phyloP scores from a whole-genome alignment of 2,888 invertebrate species.

The Napeogenes inachia region DNA sequence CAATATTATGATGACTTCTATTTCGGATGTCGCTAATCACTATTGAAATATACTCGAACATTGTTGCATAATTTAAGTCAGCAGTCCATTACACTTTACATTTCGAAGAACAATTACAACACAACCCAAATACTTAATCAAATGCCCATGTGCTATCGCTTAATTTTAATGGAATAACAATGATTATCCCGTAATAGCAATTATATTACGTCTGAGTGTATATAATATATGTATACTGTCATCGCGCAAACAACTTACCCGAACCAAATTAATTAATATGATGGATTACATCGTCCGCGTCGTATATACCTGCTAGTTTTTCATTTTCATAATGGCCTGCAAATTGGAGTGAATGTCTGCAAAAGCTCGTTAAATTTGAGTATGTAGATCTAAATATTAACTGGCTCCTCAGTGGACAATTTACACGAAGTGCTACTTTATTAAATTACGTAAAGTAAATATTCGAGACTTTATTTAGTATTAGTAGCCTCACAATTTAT shows the following conservation, averaged over 20 bases:
- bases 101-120: too few relatives aligned
- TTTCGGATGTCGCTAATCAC: too few relatives aligned
- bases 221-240: slow-evolving; percentile 21
- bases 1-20: too few relatives aligned
- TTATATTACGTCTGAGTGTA: neutral
- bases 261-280: slow-evolving; percentile 33
- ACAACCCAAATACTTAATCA: neutral
- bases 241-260: slow-evolving; percentile 26
- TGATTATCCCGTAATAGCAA: neutral
- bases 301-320: slow-evolving; percentile 28
- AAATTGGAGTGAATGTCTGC: slow-evolving; percentile 34
- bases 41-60: too few relatives aligned
- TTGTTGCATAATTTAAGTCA: too few relatives aligned
- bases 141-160: neutral
- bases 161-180: neutral
- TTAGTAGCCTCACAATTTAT: neutral
- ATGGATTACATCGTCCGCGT: slow-evolving; percentile 30
- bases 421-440: slow-evolving; percentile 21
- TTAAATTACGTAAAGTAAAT: slow-evolving; percentile 14
- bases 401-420: slow-evolving; percentile 17
- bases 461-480: slow-evolving; percentile 3
- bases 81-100: too few relatives aligned
- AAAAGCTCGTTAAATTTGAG: slow-evolving; percentile 32
- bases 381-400: slow-evolving; percentile 19
- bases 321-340: slow-evolving; percentile 33